Conservation (phyloP, 2,797 vertebrate species). For the Eulemur mongoz region DNA sequence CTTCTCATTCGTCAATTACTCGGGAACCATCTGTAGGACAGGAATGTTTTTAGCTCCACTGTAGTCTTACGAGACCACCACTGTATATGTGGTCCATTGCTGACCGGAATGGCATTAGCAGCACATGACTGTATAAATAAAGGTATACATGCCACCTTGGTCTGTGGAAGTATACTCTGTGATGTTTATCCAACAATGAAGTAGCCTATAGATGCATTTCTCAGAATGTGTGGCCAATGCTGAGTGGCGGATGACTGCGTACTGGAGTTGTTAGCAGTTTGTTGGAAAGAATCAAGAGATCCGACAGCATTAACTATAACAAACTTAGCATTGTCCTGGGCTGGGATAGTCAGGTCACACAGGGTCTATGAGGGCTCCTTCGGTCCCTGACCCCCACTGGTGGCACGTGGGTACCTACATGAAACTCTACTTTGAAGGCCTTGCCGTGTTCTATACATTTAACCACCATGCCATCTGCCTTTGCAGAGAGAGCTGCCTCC, state of each 20-base stretch:
- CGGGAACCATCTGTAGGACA: neutral
- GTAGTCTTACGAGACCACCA: neutral
- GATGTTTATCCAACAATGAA: neutral
- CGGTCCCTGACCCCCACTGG: neutral
- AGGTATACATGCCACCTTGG: fast-evolving
- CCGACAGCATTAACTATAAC: neutral
- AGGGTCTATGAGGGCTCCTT: neutral
- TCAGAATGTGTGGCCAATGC: neutral
- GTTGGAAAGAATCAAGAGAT: neutral
- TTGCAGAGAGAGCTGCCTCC: neutral
- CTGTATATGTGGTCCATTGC: neutral
- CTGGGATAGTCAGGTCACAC: neutral
- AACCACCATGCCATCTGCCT: neutral
- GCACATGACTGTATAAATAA: neutral
- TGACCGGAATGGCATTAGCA: too few species aligned
- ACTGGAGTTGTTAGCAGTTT: neutral
- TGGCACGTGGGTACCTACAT: neutral
- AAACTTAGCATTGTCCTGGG: neutral
- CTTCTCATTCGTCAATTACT: neutral
- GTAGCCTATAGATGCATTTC: neutral
- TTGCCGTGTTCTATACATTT: too few species aligned
- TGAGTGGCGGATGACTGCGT: neutral
- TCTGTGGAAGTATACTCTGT: neutral
- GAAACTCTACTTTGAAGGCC: neutral
- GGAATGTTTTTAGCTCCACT: neutral